A percentile compares a stretch with the other conserved stretches of the same genome.
These are phyloP conservation scores for Heliconius hortense DNA, from an alignment of 2,888 invertebrate species.

Conservation along the genomic window DNA sequence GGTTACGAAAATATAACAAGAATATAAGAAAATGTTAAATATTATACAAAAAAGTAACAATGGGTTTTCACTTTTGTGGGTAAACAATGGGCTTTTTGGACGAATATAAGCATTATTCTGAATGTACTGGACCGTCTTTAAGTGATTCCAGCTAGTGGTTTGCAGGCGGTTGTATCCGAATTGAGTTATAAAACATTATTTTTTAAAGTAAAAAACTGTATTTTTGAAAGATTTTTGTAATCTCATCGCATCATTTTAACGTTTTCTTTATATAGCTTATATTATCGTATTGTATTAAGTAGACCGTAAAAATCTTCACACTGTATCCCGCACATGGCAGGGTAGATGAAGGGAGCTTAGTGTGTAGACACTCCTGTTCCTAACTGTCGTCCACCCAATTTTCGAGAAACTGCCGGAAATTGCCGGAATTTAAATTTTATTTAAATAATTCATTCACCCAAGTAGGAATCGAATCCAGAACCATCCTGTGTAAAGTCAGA, in stretches of 20 bases:
- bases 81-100: constrained; percentile 5
- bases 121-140: neutral
- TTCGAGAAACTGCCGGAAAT: too few species aligned
- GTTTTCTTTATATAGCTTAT: neutral
- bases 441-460: too few species aligned
- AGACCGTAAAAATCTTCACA: neutral
- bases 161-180: neutral
- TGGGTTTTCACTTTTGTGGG: constrained; percentile 2
- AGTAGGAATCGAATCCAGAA: too few species aligned
- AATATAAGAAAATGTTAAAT: constrained; percentile 14
- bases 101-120: neutral
- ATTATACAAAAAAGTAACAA: constrained; percentile 14
- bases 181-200: constrained; percentile 2
- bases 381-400: too few species aligned
- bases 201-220: neutral
- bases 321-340: too few species aligned
- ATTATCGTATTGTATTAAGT: neutral
- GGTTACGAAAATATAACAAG: neutral
- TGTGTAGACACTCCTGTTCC: too few species aligned
- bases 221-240: neutral
- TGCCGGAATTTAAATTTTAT: too few species aligned
- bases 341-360: too few species aligned
- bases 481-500: too few species aligned
- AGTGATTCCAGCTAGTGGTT: neutral
- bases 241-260: neutral